Conservation (phyloP, 2,888 invertebrate species). For the Lumbricus terrestris region DNA sequence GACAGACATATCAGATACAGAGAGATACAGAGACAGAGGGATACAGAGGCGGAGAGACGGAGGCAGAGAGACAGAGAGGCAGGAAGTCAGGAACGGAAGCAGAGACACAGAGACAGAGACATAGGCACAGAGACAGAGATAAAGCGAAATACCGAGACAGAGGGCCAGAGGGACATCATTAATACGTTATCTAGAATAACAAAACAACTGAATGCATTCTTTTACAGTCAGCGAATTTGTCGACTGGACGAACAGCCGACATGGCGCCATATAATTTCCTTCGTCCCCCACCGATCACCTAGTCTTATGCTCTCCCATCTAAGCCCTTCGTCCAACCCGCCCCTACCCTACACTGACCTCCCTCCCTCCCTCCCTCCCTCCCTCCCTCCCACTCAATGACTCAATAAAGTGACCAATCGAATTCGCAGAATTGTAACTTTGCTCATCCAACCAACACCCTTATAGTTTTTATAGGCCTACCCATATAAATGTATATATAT, state of each 20-base stretch:
- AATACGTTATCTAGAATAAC: neutral
- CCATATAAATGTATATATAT: no score
- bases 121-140: neutral
- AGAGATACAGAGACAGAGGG: neutral
- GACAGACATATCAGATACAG: neutral
- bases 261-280: neutral
- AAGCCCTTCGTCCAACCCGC: neutral
- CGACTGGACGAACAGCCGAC: neutral
- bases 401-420: neutral
- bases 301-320: no score
- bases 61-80: neutral
- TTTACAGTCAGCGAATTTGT: neutral
- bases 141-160: neutral
- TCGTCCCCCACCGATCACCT: neutral
- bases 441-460: no score
- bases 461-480: no score
- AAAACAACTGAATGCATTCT: neutral
- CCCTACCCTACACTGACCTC: neutral
- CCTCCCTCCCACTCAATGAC: neutral
- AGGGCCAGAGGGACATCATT: neutral
- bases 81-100: neutral
- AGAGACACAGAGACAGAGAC: neutral
- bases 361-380: neutral
- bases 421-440: neutral
- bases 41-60: neutral